Conservation (phyloP, 2,797 vertebrate genomes). For the Macrochelys suwanniensis region DNA sequence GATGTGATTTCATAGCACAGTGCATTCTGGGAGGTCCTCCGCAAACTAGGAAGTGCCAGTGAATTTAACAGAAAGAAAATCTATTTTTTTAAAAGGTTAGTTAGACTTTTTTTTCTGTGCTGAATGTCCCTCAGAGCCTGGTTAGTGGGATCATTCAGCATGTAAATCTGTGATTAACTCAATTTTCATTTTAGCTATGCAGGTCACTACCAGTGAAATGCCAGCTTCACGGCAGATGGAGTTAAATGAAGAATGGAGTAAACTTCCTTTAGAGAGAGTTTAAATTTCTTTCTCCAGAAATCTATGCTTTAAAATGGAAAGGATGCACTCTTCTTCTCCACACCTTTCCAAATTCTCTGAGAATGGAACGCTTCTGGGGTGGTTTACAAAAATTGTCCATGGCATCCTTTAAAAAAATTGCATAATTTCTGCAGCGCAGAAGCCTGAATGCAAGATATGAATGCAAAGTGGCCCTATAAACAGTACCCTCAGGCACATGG, state of each 20-base stretch:
- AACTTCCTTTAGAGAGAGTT: background rate
- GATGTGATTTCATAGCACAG: background rate
- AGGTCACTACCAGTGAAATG: background rate
- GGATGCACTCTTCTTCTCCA: background rate
- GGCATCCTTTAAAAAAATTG: background rate
- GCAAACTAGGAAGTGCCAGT: background rate
- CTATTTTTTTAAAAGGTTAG: background rate
- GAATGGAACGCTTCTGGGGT: background rate
- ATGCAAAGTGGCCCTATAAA: background rate
- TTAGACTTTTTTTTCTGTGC: background rate
- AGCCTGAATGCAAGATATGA: background rate
- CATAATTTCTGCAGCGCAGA: background rate
- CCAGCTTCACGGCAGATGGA: conserved; percentile 22
- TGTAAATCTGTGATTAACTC: background rate
- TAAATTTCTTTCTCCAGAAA: background rate
- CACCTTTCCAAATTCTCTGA: background rate
- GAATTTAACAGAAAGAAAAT: background rate
- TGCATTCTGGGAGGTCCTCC: background rate
- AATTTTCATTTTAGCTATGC: background rate
- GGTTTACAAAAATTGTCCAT: background rate
- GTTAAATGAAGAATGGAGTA: background rate
- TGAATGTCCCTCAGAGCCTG: background rate
- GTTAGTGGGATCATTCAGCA: conserved; percentile 8
- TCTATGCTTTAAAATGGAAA: background rate
- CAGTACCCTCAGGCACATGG: background rate